Evolutionary conservation across 2,888 invertebrate genomes (phyloP), one percentile per base, ranked within the genome.

Genomic region (Ditylenchus weischeri): DNA sequence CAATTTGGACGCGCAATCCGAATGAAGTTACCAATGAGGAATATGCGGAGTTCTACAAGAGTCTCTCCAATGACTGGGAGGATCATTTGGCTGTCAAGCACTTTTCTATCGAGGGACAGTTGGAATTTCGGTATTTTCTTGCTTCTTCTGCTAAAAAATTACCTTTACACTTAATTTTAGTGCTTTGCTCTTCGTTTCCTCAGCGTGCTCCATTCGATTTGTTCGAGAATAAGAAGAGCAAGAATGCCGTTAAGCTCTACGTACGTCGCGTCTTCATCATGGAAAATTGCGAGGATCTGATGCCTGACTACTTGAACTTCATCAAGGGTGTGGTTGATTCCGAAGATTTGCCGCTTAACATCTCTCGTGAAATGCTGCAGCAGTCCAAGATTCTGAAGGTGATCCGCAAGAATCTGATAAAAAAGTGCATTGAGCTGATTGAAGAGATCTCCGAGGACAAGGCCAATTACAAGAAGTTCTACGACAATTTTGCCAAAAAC

Each of bases 251-350:
- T 84, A 98, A 98, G 84, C 84, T 78, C 61, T 76, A 98, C 78
- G 96, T 98, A 0, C 88, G 95, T 64, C 88, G 96, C 73, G 96
- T 96, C 0, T 98, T 98, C 88, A 96, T 98, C 85, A 96, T 96
- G 95, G 96, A 98, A 86, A 96, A 96, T 87, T 96, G 96, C 82
- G 95, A 96, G 83, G 96, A 98, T 83, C 87, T 98, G 19, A 96
- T 98, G 83, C 96, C 96, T 0, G 95, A 96, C 84, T 98, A 96
- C 85, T 87, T 96, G 75, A 94, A 83, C 79, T 79, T 83, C 75
- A 72, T 83, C 75, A 77, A 76, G 69, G 96, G 96, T 84, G 94
- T 98, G n/a, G 96, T 98, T 4, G 96, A 98, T 86, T 92, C 92
- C 65, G 96, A 98, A 85, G 96, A 98, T 87, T 86, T 98, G 79